Evolutionary conservation across 1,140 invertebrate genomes (phyloP).

Genomic region (Drosophila kepulauana): DNA sequence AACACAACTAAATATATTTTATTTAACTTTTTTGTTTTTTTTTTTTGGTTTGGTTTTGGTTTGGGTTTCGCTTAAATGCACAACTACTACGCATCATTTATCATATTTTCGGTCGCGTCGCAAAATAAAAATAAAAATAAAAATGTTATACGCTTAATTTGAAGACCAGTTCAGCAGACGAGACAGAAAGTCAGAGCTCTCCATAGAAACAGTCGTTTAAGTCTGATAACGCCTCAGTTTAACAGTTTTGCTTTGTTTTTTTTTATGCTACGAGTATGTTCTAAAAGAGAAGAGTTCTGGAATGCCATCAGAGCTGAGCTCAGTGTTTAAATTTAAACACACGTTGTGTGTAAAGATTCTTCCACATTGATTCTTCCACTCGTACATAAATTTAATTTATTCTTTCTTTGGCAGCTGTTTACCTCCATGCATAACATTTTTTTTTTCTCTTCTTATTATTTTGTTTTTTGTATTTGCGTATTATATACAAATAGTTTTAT

Average conservation of each 20-base stretch:
- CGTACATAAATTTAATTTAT: constrained; percentile 78
- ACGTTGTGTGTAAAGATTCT: constrained; percentile 45
- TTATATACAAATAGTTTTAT: constrained; percentile 64
- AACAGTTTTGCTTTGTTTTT: neutral
- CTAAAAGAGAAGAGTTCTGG: constrained; percentile 11
- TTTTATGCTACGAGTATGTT: too few relatives aligned
- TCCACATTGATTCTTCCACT: constrained; percentile 45
- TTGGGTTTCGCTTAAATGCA: constrained; percentile 57
- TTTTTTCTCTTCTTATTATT: constrained; percentile 24
- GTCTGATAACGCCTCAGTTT: constrained; percentile 62
- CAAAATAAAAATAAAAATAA: constrained; percentile 25
- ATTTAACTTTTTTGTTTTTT: constrained; percentile 21
- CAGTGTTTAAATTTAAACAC: constrained; percentile 79
- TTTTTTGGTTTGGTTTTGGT: constrained; percentile 18
- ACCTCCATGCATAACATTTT: constrained; percentile 67
- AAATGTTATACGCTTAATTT: constrained; percentile 54
- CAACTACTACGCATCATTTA: constrained; percentile 77
- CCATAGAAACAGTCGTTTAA: constrained; percentile 18
- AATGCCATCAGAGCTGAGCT: constrained; percentile 65
- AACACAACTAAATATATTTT: constrained; percentile 59
- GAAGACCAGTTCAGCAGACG: constrained; percentile 51
- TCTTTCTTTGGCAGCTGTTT: constrained; percentile 73
- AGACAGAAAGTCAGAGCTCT: constrained; percentile 14
- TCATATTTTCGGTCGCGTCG: constrained; percentile 66
- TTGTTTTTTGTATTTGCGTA: constrained; percentile 65